Conservation (phyloP, 2,113 vertebrate species). For the Bubo blakistoni region DNA sequence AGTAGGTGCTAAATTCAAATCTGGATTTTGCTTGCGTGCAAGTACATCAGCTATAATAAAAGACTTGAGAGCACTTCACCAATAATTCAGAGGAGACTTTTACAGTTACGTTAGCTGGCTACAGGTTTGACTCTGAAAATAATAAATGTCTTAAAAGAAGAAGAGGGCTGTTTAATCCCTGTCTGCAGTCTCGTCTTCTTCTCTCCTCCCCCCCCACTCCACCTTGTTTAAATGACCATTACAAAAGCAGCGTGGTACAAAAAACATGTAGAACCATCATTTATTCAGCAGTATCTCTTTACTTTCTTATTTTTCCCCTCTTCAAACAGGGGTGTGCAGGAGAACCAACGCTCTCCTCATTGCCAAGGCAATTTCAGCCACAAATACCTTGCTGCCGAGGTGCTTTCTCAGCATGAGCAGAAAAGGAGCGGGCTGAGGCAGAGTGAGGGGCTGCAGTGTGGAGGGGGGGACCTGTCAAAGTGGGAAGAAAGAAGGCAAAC, state of each 20-base stretch:
- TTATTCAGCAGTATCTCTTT: conserved; percentile 21
- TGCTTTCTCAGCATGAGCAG: conserved; percentile 15
- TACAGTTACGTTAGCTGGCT: conserved; percentile 57
- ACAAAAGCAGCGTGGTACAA: not conserved
- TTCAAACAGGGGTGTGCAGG: not conserved
- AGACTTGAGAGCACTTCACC: not conserved
- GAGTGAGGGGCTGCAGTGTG: not conserved
- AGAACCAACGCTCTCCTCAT: not conserved
- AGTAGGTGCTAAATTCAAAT: conserved; percentile 38
- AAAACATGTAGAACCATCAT: not conserved
- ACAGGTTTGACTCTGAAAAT: conserved; percentile 53
- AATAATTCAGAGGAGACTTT: conserved; percentile 58
- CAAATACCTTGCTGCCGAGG: not conserved
- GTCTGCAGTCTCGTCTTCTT: not conserved
- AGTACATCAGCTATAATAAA: not conserved
- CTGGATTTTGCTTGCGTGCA: conserved; percentile 1
- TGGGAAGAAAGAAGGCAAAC: conserved; percentile 71
- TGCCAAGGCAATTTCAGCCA: not conserved
- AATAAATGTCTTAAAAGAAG: conserved; percentile 58
- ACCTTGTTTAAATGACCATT: conserved; percentile 53
- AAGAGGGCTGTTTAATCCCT: conserved; percentile 7
- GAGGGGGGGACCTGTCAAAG: conserved; percentile 62
- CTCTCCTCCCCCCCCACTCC: not conserved
- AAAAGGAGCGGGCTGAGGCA: conserved; percentile 25
- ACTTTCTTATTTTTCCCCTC: not conserved